Percentiles rank a stretch among this genome's conserved stretches.
Conservation (phyloP, 2,113 vertebrate species). For the Epinephelus fuscoguttatus region DNA sequence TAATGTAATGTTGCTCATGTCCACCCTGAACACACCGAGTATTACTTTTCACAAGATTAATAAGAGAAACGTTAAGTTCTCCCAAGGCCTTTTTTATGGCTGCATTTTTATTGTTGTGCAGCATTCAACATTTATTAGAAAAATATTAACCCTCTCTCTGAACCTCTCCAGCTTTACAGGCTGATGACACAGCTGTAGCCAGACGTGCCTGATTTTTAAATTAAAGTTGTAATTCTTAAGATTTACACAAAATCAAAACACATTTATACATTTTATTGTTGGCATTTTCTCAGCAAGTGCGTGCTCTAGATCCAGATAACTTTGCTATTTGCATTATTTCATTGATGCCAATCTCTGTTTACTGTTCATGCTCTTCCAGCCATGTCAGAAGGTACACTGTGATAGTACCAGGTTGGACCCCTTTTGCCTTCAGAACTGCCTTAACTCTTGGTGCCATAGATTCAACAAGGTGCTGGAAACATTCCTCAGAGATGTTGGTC, state of each 20-base stretch:
- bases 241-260: neutral
- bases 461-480: no score
- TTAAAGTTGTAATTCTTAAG: neutral
- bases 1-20: conserved; percentile 65
- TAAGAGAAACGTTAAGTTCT: conserved; percentile 27
- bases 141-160: neutral
- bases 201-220: neutral
- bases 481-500: no score
- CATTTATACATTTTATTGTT: neutral
- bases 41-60: conserved; percentile 43
- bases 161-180: neutral
- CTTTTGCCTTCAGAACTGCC: no score
- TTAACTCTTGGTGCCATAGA: no score
- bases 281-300: no score
- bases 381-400: no score
- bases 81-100: conserved; percentile 21
- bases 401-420: no score
- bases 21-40: conserved; percentile 16
- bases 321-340: no score
- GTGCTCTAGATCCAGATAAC: no score
- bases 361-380: no score
- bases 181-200: neutral
- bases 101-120: conserved; percentile 15
- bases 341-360: no score
- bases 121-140: conserved; percentile 20